Base-by-base conservation (phyloP, 2,888 invertebrate species). In the Bedellia somnulentella region DNA sequence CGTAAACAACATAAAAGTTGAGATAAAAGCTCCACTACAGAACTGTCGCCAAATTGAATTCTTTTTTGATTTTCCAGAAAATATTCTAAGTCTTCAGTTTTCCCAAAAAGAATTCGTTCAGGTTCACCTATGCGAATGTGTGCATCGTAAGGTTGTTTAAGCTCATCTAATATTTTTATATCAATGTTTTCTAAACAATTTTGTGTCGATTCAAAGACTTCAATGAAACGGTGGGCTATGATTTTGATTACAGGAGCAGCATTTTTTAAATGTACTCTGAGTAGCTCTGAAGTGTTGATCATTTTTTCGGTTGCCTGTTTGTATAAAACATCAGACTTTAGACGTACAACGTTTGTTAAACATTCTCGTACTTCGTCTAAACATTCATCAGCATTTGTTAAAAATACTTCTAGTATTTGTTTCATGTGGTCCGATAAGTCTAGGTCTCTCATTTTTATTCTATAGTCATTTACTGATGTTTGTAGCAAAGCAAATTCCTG, bases 401-500 rank as follows among this genome's bases (percentile, higher is more conserved):
- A 39, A 36, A 63, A 68, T 12, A 46, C 47, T 21, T 36, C 37
- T 11, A 67, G 39, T 34, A 45, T 50, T 3, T 34, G 40, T 32
- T 46, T 50, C 10, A 58, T 39, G 28, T 62, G 54, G 22, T 53
- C 42, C 3, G 58, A 42, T 5, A 62, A 33, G 3, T 40, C 43
- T 1, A 60, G 39, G 14, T 55, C 39, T 3, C 15, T 27, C 6
- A 39, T 42, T 29, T 56, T 52, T 3, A 33, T 30, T 43, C 58
- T 58, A 35, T 68, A 67, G 14, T 52, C 44, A 28, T 43, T 46
- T 5, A 68, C 49, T 2, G 45, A 46, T 27, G 34, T 45, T 39
- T 57, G 47, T 3, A 71, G 37, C 8, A 44, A 46, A 29, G 35
- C 49, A 39, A 62, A 67, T 39, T 68, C 60, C 44, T 68, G 64